phyloP scores from a whole-genome alignment of 1,140 invertebrate genomes.

The Apocrypta bakeri region DNA sequence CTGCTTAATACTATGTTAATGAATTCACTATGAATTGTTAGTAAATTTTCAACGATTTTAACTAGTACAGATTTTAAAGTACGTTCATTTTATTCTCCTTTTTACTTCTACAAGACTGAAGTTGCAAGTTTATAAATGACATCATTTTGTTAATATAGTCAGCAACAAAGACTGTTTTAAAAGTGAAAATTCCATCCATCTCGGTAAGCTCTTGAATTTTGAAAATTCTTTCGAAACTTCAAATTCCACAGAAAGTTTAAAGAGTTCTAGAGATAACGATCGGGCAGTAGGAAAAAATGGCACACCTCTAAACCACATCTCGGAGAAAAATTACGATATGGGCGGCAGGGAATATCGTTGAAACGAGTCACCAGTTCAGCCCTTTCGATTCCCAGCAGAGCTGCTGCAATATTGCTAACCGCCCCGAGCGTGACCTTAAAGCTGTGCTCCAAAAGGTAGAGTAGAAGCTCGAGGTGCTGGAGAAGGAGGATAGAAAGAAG shows the following conservation, averaged over 20 bases:
- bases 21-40: too few species aligned
- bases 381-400: constrained; percentile 3
- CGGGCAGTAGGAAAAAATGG: too few species aligned
- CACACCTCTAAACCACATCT: background rate
- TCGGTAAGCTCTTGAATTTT: background rate
- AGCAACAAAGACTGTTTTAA: too few species aligned
- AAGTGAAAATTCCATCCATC: background rate
- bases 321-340: background rate
- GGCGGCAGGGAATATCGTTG: background rate
- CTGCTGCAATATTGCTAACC: background rate
- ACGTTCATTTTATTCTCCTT: too few species aligned
- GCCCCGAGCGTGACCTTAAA: constrained; percentile 15
- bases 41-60: too few species aligned
- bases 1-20: too few species aligned
- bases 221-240: background rate
- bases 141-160: too few species aligned
- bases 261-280: background rate
- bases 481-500: background rate
- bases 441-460: background rate
- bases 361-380: background rate
- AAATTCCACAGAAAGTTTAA: background rate
- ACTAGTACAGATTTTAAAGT: too few species aligned
- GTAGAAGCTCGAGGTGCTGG: background rate
- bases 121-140: too few species aligned
- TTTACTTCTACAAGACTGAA: too few species aligned